Percentiles rank a stretch among this genome's conserved stretches.
Evolutionary conservation across 2,113 vertebrate species (phyloP).

Genomic region (Todiramphus chloris): DNA sequence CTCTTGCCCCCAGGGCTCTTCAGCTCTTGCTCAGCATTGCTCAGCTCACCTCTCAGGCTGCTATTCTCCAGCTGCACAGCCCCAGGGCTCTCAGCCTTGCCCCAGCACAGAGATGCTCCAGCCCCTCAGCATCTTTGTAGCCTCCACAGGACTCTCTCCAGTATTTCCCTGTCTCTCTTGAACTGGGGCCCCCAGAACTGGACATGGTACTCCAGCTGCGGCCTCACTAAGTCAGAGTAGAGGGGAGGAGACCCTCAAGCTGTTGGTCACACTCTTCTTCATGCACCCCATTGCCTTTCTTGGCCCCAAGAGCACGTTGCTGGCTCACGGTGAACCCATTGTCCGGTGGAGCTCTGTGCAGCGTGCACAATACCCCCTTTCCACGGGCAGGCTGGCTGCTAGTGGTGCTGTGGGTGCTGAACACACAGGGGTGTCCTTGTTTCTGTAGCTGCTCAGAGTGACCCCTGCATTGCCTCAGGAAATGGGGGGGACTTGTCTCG

Average conservation of each 20-base stretch:
- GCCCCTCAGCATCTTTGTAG: neutral
- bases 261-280: neutral
- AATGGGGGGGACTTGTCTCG: accelerated
- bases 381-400: neutral
- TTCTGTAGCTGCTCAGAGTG: accelerated
- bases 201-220: neutral
- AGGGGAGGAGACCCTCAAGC: neutral
- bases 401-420: accelerated
- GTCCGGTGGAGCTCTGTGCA: neutral
- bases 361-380: accelerated
- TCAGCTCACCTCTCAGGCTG: neutral
- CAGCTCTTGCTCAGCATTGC: neutral
- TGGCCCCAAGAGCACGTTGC: neutral
- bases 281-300: neutral
- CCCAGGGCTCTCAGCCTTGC: neutral
- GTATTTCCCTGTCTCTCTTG: neutral
- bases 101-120: neutral
- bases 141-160: neutral
- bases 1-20: neutral
- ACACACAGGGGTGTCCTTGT: neutral
- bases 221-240: neutral
- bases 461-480: neutral
- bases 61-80: neutral
- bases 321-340: neutral
- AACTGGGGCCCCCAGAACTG: neutral